A percentile compares a stretch with the other conserved stretches of the same genome.
These are phyloP conservation scores for Aptenodytes forsteri DNA, from an alignment of 2,113 vertebrate species.

Conservation along the genomic window DNA sequence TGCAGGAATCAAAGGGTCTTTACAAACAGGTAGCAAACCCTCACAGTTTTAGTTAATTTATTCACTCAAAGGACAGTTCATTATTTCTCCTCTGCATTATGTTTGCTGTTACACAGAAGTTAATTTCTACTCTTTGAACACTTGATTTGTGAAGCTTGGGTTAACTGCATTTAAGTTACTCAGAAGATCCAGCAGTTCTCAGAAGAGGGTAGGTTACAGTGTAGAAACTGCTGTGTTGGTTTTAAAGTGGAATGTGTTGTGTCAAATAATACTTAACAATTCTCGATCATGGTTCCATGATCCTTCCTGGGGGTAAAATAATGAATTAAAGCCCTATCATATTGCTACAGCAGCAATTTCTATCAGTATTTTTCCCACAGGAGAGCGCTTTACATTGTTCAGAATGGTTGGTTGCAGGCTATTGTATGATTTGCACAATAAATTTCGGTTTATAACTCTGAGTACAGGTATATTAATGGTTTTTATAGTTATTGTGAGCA, in stretches of 20 bases:
- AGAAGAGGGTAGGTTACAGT: background rate
- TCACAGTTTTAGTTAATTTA: background rate
- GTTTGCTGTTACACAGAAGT: background rate
- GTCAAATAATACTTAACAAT: background rate
- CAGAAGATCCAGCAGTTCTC: background rate
- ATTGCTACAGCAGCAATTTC: background rate
- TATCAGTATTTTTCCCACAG: background rate
- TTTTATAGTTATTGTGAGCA: background rate
- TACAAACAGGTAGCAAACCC: background rate
- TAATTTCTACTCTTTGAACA: background rate
- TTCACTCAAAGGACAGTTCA: background rate
- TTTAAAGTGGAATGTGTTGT: conserved; percentile 6
- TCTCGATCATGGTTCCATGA: background rate
- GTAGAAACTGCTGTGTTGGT: background rate
- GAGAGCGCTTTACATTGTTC: background rate
- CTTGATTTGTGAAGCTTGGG: background rate
- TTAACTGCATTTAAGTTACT: background rate
- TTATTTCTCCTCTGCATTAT: background rate
- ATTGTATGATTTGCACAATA: background rate
- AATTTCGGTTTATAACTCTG: background rate
- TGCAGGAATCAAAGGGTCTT: background rate
- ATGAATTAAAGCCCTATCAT: background rate
- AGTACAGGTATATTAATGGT: background rate
- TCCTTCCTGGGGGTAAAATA: conserved; percentile 20
- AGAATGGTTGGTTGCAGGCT: background rate